Evolutionary conservation across 2,888 invertebrate genomes (phyloP), one percentile per base, ranked within the genome.

Genomic region (Perithous albicinctus): DNA sequence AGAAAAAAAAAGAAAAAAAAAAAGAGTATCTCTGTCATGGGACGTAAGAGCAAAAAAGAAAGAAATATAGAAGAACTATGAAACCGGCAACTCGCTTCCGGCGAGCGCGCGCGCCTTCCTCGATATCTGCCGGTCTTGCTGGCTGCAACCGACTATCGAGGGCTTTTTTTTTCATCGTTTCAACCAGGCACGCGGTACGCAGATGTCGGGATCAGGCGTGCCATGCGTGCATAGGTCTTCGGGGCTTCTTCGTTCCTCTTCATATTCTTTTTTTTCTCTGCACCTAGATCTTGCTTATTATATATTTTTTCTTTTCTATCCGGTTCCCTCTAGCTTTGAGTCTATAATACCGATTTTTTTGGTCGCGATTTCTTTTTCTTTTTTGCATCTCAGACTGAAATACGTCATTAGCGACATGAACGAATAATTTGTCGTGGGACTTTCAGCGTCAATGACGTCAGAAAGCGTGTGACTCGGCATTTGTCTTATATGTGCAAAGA

Each of bases 131-230:
- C 67, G 77, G 35, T 80, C 56, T 38, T 67, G 56, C 46, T 43
- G 51, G 63, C 61, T 35, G 61, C 35, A 8, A 26, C n/a, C 54
- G 66, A 59, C 61, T 78, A 63, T 76, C n/a, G n/a, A 66, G 64
- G 51, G n/a, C n/a, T n/a, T n/a, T 51, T 67, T 74, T 46, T 59
- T 64, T 64, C 59, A 64, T 78, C 64, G 63, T 51, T 64, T 59
- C 18, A 66, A 48, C 46, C 41, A 67, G 54, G 74, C 84, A 85
- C 82, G 78, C 81, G 83, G 85, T 82, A 54, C 59, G 83, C 85
- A 85, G 85, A 85, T 85, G 84, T 84, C 73, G 46, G 78, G 74
- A 48, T 56, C 80, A 15, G 70, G 69, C 64, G 51, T 63, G n/a
- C 32, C 70, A 15, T 75, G 76, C 76, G 64, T 74, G 67, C 80